Evolutionary conservation across 2,888 invertebrate species (phyloP).

Genomic region (Acrocyrtus sp.): DNA sequence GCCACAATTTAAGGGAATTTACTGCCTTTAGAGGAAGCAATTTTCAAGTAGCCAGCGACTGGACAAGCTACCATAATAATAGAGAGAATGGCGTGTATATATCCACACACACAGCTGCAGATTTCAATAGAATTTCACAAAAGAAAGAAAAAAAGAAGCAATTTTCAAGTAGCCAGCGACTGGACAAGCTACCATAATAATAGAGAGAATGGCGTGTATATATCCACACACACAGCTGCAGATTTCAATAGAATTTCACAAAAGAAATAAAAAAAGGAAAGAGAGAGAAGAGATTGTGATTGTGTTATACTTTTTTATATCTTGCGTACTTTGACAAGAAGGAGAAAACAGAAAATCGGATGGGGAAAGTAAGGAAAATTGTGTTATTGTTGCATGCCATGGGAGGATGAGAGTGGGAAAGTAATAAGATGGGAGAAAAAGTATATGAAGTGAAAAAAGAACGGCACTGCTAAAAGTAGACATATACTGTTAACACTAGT

Average conservation of each 20-base stretch:
- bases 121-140: no score
- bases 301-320: no score
- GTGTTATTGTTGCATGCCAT: conserved; percentile 38
- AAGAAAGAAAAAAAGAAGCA: conserved; percentile 36
- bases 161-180: conserved; percentile 49
- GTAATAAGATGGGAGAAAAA: conserved; percentile 33
- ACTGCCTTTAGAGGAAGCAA: conserved; percentile 45
- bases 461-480: no score
- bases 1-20: conserved; percentile 53
- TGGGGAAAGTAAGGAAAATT: conserved; percentile 41
- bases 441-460: conserved; percentile 10
- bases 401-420: conserved; percentile 30
- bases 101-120: conserved; percentile 22
- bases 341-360: conserved; percentile 23
- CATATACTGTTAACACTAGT: no score
- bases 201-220: no score
- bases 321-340: background rate
- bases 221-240: conserved; percentile 22
- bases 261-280: conserved; percentile 28
- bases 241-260: no score
- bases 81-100: no score
- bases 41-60: conserved; percentile 48
- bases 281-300: background rate
- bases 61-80: conserved; percentile 37
- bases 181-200: conserved; percentile 38